Base-by-base conservation (phyloP, 2,113 vertebrate species). In the Illadopsis cleaveri region DNA sequence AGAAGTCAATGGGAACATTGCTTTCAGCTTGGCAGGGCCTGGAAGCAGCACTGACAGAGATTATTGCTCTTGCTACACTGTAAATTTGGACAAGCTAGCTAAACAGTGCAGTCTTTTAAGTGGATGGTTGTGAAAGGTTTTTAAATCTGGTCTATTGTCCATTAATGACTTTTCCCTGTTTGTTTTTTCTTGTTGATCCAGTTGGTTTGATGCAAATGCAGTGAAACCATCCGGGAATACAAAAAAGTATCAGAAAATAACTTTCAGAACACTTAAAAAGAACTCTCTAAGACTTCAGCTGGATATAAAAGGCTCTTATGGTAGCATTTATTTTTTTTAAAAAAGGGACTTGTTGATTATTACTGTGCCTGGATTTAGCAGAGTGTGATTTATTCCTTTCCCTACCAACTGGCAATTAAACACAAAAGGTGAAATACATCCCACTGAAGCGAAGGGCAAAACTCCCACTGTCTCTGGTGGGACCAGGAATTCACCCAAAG, bases 81-180 rank as follows among this genome's bases (percentile, higher is more conserved):
- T 86, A 93, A 75, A 90, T 93, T 91, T 96, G 87, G 90, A 82
- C 75, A 85, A 92, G 82, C 93, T 58, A 84, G 84, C 84, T 90
- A 91, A 97, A 96, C 66, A 87, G 30, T 66, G n/a, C 27, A 23
- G 78, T 70, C 87, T 93, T 96, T 91, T 61, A 96, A 94, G 84
- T 82, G 82, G 54, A 62, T 93, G 73, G 45, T 80, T 90, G 70
- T 91, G 90, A 94, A 87, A 90, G 66, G 70, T 77, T 94, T 95
- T 93, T 73, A 90, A 90, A 92, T 92, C 92, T 89, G 88, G 51
- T 68, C 42, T 77, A 88, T 90, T 90, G 64, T 94, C 70, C 78
- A 61, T 80, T 85, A 86, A 76, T 2, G 14, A 48, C 56, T 82
- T 95, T 89, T 22, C 44, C 17, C 35, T 79, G 54, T 65, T 91